These are phyloP conservation scores for Tringa solitaria DNA, from an alignment of 2,113 vertebrate species.

Conservation along the genomic window DNA sequence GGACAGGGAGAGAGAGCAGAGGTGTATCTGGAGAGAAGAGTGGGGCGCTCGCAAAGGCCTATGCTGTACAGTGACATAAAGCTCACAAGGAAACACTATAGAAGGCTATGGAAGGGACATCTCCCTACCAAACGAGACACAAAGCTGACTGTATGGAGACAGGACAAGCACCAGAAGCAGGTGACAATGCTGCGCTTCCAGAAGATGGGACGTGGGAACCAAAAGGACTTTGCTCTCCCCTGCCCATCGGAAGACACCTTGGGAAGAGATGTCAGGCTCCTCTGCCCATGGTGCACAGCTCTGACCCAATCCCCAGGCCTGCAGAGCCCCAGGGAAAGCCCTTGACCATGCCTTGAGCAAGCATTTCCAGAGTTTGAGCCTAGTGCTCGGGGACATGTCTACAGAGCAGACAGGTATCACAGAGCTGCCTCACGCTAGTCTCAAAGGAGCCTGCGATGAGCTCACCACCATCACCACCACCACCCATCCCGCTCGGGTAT, in stretches of 20 bases:
- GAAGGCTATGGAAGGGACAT: background rate
- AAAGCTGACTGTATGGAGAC: rapidly evolving
- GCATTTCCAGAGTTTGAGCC: background rate
- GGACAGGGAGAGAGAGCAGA: background rate
- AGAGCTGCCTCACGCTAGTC: background rate
- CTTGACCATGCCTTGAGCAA: rapidly evolving
- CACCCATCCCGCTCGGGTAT: background rate
- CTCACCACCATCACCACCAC: background rate
- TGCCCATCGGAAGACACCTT: background rate
- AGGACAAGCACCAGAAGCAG: background rate
- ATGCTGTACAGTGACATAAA: background rate
- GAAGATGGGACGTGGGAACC: background rate
- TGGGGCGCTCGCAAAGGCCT: rapidly evolving
- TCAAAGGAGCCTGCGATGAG: background rate
- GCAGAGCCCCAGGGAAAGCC: background rate
- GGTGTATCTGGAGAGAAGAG: background rate
- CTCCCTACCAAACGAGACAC: rapidly evolving
- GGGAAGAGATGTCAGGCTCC: background rate
- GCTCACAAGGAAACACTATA: background rate
- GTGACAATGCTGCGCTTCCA: background rate
- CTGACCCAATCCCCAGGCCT: background rate
- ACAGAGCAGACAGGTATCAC: background rate
- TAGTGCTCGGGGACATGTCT: rapidly evolving
- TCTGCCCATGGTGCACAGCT: background rate
- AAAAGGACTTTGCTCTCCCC: background rate